A percentile compares a stretch with the other conserved stretches of the same genome.
Conservation (phyloP, 1,140 invertebrate species). For the Drosophila littoralis region DNA sequence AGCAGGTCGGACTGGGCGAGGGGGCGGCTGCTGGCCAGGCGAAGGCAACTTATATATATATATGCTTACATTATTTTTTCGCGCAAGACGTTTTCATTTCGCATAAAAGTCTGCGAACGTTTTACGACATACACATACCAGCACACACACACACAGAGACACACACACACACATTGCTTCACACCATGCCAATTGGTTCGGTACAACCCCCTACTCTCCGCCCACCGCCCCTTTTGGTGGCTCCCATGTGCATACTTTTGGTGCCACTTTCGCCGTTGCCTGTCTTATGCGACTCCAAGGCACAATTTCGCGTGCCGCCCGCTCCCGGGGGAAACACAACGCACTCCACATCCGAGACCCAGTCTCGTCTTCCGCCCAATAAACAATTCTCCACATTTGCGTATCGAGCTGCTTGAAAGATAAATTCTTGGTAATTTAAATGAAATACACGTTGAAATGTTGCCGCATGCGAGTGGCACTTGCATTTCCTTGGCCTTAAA, state of each 20-base stretch:
- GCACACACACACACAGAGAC: not conserved
- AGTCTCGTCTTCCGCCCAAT: not conserved
- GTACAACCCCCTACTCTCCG: not conserved
- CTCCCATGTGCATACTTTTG: constrained; percentile 80
- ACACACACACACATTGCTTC: not conserved
- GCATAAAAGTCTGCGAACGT: constrained; percentile 49
- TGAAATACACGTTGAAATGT: constrained; percentile 72
- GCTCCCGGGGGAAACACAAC: constrained; percentile 49
- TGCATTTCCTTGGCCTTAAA: constrained; percentile 58
- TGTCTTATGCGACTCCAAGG: constrained; percentile 78
- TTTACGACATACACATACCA: constrained; percentile 55
- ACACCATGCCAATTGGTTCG: constrained; percentile 36
- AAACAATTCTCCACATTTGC: constrained; percentile 41
- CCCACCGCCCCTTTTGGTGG: constrained; percentile 51
- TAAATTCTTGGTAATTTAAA: constrained; percentile 75
- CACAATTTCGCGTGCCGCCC: constrained; percentile 69
- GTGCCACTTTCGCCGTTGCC: constrained; percentile 57
- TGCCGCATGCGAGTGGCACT: constrained; percentile 24
- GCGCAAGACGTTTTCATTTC: constrained; percentile 76
- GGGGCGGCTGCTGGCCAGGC: not conserved
- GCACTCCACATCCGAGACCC: constrained; percentile 27
- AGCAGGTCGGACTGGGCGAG: not conserved
- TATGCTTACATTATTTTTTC: constrained; percentile 21
- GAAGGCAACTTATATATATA: not conserved
- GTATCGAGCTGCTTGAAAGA: constrained; percentile 39